Evolutionary conservation across 1,140 invertebrate species (phyloP), one percentile per base, ranked within the genome.

Genomic region (Leguminivora glycinivorella): DNA sequence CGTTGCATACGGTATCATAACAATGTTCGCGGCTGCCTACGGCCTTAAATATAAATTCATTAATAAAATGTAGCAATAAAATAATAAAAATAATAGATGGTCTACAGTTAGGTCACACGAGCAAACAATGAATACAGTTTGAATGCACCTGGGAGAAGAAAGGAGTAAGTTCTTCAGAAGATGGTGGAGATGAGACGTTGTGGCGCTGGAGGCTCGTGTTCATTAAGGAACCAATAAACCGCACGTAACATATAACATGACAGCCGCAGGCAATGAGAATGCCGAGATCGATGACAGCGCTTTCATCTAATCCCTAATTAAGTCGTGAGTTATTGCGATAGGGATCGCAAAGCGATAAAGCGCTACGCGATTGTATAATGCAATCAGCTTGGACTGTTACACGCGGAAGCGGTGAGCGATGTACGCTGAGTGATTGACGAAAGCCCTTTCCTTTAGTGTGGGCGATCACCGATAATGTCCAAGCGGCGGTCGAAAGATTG

Each of bases 1-100:
- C 52, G 72, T 84, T 86, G 82, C 85, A 81, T 83, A 83, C 83
- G 84, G 85, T 88, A 88, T 85, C 79, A 88, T 83, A 84, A 83
- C 76, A 82, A 76, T 70, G 70, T 69, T 43, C 68, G n/a, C 31
- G 70, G 25, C 58, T 63, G 58, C 58, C 58, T 31, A 72, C 70
- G 67, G 75, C 70, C 22, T n/a, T 5, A 31, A 5, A 74, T 66
- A 72, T 29, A 68, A 75, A 76, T n/a, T 70, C 63, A 38, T 69
- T 31, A 74, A 40, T 71, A 78, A 73, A 76, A 76, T 71, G 70
- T 70, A 76, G 74, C 73, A 70, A 82, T 77, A 75, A 79, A 76
- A 73, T 72, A 70, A 82, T 77, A 75, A 79, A 76, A 73, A 77
- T 78, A 75, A 79, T 68, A 78, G 74, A 80, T 78, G 80, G 83